Conservation (phyloP, 2,113 vertebrate genomes). For the Cryptoleucopteryx plumbea region DNA sequence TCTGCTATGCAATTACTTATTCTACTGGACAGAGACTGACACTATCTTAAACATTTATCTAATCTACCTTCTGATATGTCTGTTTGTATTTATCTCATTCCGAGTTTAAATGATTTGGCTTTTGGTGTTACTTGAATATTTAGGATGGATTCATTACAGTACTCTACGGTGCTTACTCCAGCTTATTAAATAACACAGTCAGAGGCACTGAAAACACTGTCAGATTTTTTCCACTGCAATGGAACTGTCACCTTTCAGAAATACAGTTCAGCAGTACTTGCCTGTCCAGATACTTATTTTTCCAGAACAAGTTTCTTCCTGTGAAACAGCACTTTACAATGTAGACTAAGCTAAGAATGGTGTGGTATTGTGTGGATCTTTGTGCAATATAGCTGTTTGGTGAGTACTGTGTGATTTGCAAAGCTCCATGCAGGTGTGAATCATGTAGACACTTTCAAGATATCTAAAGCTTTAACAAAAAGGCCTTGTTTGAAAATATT, state of each 20-base stretch:
- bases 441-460: constrained; percentile 50
- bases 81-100: not conserved
- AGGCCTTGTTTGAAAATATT: constrained; percentile 55
- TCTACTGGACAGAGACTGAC: not conserved
- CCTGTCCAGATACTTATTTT: constrained; percentile 11
- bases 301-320: constrained; percentile 1
- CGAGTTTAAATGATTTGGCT: not conserved
- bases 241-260: not conserved
- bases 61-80: not conserved
- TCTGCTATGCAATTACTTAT: constrained; percentile 47
- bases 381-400: constrained; percentile 78
- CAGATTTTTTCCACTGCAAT: not conserved
- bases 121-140: constrained; percentile 27
- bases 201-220: not conserved
- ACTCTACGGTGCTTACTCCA: not conserved
- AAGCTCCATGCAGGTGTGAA: constrained; percentile 31
- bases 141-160: not conserved
- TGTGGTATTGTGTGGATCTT: constrained; percentile 58
- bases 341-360: constrained; percentile 67
- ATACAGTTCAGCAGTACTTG: constrained; percentile 25
- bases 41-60: not conserved
- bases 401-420: constrained; percentile 42
- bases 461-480: constrained; percentile 65
- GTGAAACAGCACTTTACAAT: constrained; percentile 84
- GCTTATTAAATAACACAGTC: not conserved